phyloP scores from a whole-genome alignment of 2,113 vertebrate species.

The human (Homo sapiens) region DNA sequence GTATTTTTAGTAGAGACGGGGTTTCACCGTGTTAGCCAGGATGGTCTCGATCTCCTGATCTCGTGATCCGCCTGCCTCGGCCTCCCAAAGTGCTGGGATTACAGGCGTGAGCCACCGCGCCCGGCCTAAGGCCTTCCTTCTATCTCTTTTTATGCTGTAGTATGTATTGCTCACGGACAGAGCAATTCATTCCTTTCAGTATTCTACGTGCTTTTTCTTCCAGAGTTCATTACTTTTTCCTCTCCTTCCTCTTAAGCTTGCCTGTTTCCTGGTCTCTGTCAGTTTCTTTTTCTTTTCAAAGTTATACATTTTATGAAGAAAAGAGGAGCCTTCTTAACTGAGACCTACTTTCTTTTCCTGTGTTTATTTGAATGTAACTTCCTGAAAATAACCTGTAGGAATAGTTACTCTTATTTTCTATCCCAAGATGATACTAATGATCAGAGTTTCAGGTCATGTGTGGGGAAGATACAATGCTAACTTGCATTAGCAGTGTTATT shows the following conservation, averaged over 20 bases:
- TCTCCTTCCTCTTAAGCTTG: background rate
- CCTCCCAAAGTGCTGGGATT: too few species aligned
- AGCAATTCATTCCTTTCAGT: background rate
- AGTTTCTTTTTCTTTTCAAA: constrained; percentile 29
- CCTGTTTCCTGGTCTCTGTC: background rate
- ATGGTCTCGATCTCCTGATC: too few species aligned
- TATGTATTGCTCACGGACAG: too few species aligned
- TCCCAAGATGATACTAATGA: background rate
- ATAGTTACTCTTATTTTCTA: background rate
- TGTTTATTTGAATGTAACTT: background rate
- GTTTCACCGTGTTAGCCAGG: too few species aligned
- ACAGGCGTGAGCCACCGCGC: too few species aligned
- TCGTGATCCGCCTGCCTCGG: too few species aligned
- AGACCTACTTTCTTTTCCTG: background rate
- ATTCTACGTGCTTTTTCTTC: background rate
- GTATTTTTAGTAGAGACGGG: too few species aligned
- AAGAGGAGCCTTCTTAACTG: background rate
- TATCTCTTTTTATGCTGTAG: background rate
- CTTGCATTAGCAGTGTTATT: background rate
- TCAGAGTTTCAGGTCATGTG: background rate
- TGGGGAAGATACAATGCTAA: background rate
- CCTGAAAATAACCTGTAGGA: constrained; percentile 12
- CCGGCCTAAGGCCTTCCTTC: background rate
- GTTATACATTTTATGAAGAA: background rate
- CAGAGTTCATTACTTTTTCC: background rate